A percentile compares a stretch with the other conserved stretches of the same genome.
Conservation (phyloP, 2,113 vertebrate genomes). For the Struthio camelus region DNA sequence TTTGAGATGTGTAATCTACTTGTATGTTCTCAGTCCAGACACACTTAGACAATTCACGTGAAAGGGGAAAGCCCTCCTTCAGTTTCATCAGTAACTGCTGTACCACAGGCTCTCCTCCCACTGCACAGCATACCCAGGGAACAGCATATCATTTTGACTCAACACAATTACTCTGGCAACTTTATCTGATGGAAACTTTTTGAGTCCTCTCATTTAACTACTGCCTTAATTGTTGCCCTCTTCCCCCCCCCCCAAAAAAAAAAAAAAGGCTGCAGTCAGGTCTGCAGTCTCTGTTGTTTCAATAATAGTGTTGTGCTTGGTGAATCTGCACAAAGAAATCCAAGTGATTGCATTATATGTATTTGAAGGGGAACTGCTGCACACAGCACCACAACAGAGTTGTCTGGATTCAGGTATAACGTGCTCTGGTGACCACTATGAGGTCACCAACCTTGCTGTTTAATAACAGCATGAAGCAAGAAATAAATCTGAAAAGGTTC, state of each 20-base stretch:
- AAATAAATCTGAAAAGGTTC: neutral
- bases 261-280: neutral
- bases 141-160: too few species aligned
- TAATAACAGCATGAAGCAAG: neutral
- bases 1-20: too few species aligned
- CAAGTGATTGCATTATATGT: neutral
- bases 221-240: neutral
- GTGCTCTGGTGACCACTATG: neutral
- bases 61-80: too few species aligned
- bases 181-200: neutral
- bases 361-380: neutral
- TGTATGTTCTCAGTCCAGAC: too few species aligned
- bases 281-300: neutral
- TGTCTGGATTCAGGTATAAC: neutral
- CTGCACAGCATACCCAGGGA: too few species aligned
- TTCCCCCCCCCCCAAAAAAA: too few species aligned
- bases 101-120: too few species aligned
- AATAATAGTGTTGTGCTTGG: neutral
- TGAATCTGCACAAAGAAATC: fast-evolving
- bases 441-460: neutral
- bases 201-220: neutral
- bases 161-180: neutral
- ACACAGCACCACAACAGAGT: neutral
- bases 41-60: too few species aligned
- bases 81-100: too few species aligned